Evolutionary conservation across 1,140 invertebrate genomes (phyloP), one percentile per base, ranked within the genome.

Genomic region (Plutomurus gul): DNA sequence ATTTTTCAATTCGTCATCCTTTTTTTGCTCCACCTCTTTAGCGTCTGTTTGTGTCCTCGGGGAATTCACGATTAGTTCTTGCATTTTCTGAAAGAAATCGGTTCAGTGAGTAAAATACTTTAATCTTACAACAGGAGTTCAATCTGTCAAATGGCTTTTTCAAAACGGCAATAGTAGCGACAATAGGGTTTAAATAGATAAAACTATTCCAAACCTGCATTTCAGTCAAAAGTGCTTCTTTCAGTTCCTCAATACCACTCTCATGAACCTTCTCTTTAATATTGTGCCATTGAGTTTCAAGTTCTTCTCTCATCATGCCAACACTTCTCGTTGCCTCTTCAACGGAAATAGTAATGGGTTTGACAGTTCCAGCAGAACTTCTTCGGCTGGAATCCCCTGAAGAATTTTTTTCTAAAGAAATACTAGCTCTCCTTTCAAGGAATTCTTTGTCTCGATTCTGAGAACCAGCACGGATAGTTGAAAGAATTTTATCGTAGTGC

Each of bases 181-280:
- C n/a, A 56, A 56, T 2, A 10, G 11, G 11, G 49, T 18, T 56
- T 16, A 27, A 40, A 40, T 20, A 27, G 36, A 18, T 72, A 27
- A 13, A 72, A 72, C 39, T 72, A 39, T 72, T 72, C 70, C n/a
- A n/a, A 72, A 46, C 40, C 40, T 72, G 70, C 70, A 46, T 72
- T 72, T 39, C 36, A 72, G 0, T 72, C 37, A 46, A 22, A 72
- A 72, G 56, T n/a, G 22, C 36, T 16, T 65, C 56, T 47, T 77
- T 80, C 27, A 75, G 18, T 25, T 80, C 75, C 33, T 77, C 81
- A 27, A 79, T 46, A 39, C 74, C 80, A 51, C 36, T 76, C 22
- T 82, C 40, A 22, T 77, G 76, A 70, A 82, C 75, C 43, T 79
- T 77, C 22, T 72, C 70, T 8, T 27, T 60, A 33, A 82, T 33